Conservation (phyloP, 1,140 invertebrate genomes). For the Zaprionus lachaisei region DNA sequence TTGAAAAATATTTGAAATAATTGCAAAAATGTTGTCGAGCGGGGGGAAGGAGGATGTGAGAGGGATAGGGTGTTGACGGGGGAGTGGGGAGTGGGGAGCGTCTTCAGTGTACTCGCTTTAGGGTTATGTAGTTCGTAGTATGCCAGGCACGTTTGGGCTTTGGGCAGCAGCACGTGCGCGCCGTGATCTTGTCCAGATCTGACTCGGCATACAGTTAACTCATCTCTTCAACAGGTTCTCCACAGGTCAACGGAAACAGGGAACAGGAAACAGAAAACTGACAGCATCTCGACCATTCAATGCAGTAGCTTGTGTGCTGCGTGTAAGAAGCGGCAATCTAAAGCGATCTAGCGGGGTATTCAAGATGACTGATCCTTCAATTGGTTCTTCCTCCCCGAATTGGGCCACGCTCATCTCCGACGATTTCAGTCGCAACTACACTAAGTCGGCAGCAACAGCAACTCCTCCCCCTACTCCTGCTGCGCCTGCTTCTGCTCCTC, state of each 20-base stretch:
- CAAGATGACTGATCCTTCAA: conserved; percentile 27
- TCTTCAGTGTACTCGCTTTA: conserved; percentile 6
- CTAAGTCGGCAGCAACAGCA: conserved; percentile 9
- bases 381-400: conserved; percentile 52
- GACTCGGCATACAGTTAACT: neutral
- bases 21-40: conserved; percentile 72
- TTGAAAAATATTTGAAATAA: conserved; percentile 83
- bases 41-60: conserved; percentile 1
- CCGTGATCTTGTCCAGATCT: neutral
- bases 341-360: too few relatives aligned
- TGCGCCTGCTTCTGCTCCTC: neutral
- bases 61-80: neutral
- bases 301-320: neutral
- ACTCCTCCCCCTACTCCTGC: neutral
- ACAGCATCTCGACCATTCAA: neutral
- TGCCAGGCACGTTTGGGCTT: conserved; percentile 55
- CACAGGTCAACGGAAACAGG: neutral
- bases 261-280: neutral
- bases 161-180: neutral
- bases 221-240: neutral
- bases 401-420: conserved; percentile 39
- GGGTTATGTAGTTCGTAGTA: conserved; percentile 6
- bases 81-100: neutral
- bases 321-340: neutral
- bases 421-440: neutral